Evolutionary conservation across 2,888 invertebrate species (phyloP).

Genomic region (Pristionchus japonicus): DNA sequence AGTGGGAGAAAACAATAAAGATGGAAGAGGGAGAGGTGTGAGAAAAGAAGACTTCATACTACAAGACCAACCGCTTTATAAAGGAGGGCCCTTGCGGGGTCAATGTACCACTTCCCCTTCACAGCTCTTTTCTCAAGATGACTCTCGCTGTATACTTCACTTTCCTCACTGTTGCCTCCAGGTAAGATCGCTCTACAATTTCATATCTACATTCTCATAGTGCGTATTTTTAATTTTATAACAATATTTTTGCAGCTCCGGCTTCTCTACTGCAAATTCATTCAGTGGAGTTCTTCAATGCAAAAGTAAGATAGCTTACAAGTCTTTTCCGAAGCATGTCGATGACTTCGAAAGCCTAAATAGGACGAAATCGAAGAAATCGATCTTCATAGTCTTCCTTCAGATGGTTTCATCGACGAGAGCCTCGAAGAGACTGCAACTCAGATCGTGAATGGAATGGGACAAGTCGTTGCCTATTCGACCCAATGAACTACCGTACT

Average conservation of each 20-base stretch:
- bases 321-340: neutral
- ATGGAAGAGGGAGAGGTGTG: neutral
- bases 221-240: too few species aligned
- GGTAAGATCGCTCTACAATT: neutral
- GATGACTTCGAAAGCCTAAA: too few species aligned
- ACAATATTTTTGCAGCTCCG: neutral
- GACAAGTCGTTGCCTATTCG: neutral
- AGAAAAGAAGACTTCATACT: neutral
- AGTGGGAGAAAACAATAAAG: neutral
- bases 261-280: neutral
- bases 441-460: neutral
- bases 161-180: neutral
- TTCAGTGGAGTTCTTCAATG: neutral
- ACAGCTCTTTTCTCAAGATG: neutral
- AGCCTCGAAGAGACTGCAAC: neutral
- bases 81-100: neutral
- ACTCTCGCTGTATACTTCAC: neutral
- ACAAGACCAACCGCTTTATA: neutral
- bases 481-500: neutral
- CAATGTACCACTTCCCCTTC: neutral
- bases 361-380: too few species aligned
- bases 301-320: neutral
- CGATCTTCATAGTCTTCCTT: too few species aligned
- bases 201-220: neutral
- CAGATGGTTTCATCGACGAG: conserved; percentile 11